Percentiles rank a stretch among this genome's conserved stretches.
Evolutionary conservation across 2,888 invertebrate species (phyloP).

Genomic region (Aphidius colemani): DNA sequence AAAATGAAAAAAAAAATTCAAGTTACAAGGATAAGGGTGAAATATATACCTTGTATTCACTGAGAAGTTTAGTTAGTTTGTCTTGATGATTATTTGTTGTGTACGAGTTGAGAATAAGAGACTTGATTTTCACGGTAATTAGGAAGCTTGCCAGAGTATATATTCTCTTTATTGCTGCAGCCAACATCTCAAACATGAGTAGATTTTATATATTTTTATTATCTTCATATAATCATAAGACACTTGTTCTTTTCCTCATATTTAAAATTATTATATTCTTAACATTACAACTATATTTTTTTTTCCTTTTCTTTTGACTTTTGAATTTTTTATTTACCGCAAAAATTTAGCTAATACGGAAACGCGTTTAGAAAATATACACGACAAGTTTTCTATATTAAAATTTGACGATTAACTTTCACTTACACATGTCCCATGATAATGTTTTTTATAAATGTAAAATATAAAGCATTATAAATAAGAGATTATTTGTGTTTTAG

Average conservation of each 20-base stretch:
- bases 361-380: slow-evolving; percentile 19
- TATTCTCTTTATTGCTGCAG: background rate
- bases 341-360: slow-evolving; percentile 5
- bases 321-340: no score
- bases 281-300: background rate
- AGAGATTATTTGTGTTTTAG: background rate
- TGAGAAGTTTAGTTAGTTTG: background rate
- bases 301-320: no score
- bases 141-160: slow-evolving; percentile 26
- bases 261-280: background rate
- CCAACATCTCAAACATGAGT: slow-evolving; percentile 4
- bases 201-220: no score
- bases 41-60: slow-evolving; percentile 14
- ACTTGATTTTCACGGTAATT: slow-evolving; percentile 23
- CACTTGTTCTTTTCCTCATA: background rate
- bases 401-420: background rate
- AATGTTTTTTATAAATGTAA: no score
- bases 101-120: background rate
- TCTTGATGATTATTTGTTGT: no score
- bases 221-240: background rate
- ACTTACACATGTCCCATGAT: no score
- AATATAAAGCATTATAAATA: no score
- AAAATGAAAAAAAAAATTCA: background rate
- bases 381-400: slow-evolving; percentile 12
- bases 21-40: slow-evolving; percentile 4